Evolutionary conservation across 2,797 vertebrate species (phyloP), one percentile per base, ranked within the genome.

Genomic region (Hoplostethus mediterraneus): DNA sequence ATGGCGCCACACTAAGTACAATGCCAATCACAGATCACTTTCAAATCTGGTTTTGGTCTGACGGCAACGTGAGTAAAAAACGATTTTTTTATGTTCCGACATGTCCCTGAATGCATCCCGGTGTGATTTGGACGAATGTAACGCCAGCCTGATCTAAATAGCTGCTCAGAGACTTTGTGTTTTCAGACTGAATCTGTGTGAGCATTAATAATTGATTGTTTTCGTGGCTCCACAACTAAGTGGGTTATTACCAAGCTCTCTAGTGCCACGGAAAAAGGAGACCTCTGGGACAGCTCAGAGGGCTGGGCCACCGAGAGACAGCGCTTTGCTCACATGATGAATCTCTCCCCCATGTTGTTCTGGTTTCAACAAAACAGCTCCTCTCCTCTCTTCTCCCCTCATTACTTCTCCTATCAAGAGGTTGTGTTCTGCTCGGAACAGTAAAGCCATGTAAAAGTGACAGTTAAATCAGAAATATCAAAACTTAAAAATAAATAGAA

Each of bases 191-290:
- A 80, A 64, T 69, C 62, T 38, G 51, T 69, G 68, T 60, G 67
- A 57, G 63, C 49, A 36, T 71, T 33, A 21, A 58, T 70, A 49
- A 67, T 13, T 61, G 70, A 83, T 73, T 83, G 71, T 58, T 73
- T 83, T 60, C 64, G 60, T 75, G 73, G 65, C 73, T 80, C 63
- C 33, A 72, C 67, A 73, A 67, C 67, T 64, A 63, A 80, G 52
- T 63, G 63, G 51, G 44, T 78, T 56, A 67, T 72, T 70, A 72
- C 33, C n/a, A 17, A 30, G 31, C 47, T 80, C 45, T 52, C 49
- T 28, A 51, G 33, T 42, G 58, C 54, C 40, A 33, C 3, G 54
- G 55, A 64, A 69, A 59, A 42, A 38, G 44, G 21, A 56, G 63
- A 44, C 58, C 65, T 56, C 31, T 2, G 70, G 61, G 60, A 66